Evolutionary conservation across 2,113 vertebrate species (phyloP).

Genomic region (Osmerus mordax): DNA sequence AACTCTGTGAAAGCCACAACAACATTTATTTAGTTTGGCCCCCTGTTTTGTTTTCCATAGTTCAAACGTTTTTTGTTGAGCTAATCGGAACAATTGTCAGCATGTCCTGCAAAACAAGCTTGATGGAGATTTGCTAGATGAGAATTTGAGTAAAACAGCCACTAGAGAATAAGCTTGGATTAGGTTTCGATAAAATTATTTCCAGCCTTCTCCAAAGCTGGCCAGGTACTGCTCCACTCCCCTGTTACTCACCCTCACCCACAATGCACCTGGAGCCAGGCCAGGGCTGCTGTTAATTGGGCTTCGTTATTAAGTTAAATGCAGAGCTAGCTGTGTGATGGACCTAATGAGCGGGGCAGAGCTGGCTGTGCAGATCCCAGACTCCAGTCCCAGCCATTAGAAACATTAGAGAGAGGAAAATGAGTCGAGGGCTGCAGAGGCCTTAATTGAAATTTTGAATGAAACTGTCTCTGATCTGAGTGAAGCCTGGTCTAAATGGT

Average conservation of each 20-base stretch:
- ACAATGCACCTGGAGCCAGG: conserved; percentile 69
- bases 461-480: conserved; percentile 69
- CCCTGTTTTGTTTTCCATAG: too few species aligned
- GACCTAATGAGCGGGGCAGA: conserved; percentile 80
- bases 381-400: conserved; percentile 76
- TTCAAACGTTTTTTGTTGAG: too few species aligned
- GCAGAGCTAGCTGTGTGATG: conserved; percentile 68
- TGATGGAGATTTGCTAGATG: too few species aligned
- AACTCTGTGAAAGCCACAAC: not conserved
- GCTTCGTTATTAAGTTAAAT: conserved; percentile 75
- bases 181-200: conserved; percentile 40
- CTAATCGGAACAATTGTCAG: too few species aligned
- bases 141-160: too few species aligned
- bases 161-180: too few species aligned
- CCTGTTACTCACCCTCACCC: conserved; percentile 49
- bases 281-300: conserved; percentile 76
- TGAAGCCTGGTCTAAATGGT: conserved; percentile 56
- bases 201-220: conserved; percentile 36
- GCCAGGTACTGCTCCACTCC: conserved; percentile 53
- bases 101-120: too few species aligned
- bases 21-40: conserved; percentile 8
- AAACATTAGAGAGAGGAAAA: conserved; percentile 83
- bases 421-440: conserved; percentile 72
- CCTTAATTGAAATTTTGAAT: conserved; percentile 75
- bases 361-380: conserved; percentile 72